These are phyloP conservation scores for Trichosurus vulpecula DNA, from an alignment of 2,797 vertebrate species.

Conservation along the genomic window DNA sequence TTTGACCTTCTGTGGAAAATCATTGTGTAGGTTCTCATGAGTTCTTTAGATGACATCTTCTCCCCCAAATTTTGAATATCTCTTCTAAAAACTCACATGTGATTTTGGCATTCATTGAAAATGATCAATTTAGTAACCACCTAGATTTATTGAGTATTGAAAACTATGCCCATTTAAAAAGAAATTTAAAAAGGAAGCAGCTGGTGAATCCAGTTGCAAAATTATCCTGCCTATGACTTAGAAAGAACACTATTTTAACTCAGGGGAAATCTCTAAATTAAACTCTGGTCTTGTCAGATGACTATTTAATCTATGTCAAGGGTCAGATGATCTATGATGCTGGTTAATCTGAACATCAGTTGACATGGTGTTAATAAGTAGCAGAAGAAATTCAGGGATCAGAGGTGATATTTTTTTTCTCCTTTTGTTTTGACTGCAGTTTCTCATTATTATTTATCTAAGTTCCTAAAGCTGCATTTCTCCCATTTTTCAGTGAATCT, in stretches of 20 bases:
- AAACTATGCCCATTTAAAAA: background rate
- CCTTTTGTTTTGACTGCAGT: constrained; percentile 77
- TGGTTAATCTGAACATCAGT: constrained; percentile 81
- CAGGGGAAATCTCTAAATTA: constrained; percentile 70
- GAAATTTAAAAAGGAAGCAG: constrained; percentile 71
- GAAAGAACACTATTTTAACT: constrained; percentile 67
- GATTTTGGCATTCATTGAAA: background rate
- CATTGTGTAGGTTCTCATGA: background rate
- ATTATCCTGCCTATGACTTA: constrained; percentile 61
- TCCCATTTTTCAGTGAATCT: constrained; percentile 63
- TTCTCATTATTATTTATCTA: constrained; percentile 80
- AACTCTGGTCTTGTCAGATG: constrained; percentile 73
- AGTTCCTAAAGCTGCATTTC: constrained; percentile 71
- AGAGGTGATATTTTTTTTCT: constrained; percentile 77
- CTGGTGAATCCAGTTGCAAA: constrained; percentile 63
- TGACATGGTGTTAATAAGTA: constrained; percentile 82
- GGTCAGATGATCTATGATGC: constrained; percentile 76
- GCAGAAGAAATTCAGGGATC: constrained; percentile 82
- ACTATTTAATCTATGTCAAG: constrained; percentile 76
- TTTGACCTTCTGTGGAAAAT: background rate
- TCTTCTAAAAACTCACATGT: background rate
- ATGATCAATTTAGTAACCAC: background rate
- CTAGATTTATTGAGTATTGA: constrained; percentile 15
- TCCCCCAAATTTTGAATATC: background rate
- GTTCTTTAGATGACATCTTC: background rate